phyloP scores from a whole-genome alignment of 2,888 invertebrate genomes.

The Erannis defoliaria region DNA sequence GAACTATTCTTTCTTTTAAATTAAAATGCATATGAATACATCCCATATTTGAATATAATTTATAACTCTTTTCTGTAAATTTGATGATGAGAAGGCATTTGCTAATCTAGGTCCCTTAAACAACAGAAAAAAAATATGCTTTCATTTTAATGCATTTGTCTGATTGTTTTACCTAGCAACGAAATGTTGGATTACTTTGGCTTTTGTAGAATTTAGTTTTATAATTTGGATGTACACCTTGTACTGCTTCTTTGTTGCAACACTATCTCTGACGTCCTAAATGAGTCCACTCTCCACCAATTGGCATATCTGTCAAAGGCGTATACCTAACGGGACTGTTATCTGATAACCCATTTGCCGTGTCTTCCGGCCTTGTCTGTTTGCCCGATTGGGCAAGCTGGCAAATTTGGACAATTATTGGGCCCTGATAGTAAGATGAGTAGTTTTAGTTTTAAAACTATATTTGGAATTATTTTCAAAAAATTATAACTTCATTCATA shows the following conservation, averaged over 20 bases:
- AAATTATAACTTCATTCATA: no score
- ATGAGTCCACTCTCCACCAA: constrained; percentile 50
- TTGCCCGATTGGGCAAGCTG: constrained; percentile 54
- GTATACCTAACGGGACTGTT: constrained; percentile 61
- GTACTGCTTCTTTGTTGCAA: constrained; percentile 19
- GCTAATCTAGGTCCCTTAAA: no score
- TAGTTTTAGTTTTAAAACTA: constrained; percentile 43
- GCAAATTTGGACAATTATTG: constrained; percentile 67
- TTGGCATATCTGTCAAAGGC: constrained; percentile 60
- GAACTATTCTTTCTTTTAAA: neutral
- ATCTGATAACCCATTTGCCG: constrained; percentile 66
- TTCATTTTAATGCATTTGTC: no score
- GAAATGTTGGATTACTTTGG: no score
- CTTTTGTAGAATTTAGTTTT: neutral
- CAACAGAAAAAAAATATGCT: no score
- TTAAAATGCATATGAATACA: no score
- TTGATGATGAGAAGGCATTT: no score
- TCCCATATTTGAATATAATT: no score
- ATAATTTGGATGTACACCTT: neutral
- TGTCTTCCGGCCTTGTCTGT: constrained; percentile 68
- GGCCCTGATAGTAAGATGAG: constrained; percentile 63
- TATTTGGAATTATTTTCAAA: no score
- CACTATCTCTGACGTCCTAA: constrained; percentile 30
- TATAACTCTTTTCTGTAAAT: no score
- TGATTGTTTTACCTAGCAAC: no score